A percentile compares a stretch with the other conserved stretches of the same genome.
Conservation (phyloP, 1,140 invertebrate genomes). For the Dendrolimus kikuchii region DNA sequence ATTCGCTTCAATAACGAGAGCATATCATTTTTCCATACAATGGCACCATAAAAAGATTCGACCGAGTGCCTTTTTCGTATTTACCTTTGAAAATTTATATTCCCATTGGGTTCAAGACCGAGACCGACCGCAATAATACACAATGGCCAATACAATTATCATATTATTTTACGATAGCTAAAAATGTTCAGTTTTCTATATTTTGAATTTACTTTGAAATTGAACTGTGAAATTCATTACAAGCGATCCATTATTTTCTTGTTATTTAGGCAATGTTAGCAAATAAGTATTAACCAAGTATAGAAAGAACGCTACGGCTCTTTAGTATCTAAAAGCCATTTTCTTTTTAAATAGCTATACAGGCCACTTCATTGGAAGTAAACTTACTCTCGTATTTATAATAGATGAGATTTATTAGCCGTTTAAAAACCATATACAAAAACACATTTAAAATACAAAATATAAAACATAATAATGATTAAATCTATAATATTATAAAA, state of each 20-base stretch:
- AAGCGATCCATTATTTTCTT: background rate
- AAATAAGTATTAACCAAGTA: too few species aligned
- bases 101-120: conserved; percentile 38
- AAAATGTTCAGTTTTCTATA: conserved; percentile 18
- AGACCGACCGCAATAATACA: conserved; percentile 46
- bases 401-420: too few species aligned
- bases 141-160: conserved; percentile 59
- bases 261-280: conserved; percentile 5
- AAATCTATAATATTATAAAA: too few species aligned
- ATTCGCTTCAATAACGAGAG: conserved; percentile 25
- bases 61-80: conserved; percentile 43
- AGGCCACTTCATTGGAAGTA: too few species aligned
- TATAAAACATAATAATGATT: too few species aligned
- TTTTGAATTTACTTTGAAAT: background rate
- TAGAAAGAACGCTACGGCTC: too few species aligned
- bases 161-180: conserved; percentile 40
- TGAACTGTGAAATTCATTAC: too few species aligned
- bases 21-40: conserved; percentile 30
- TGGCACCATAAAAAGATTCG: conserved; percentile 44
- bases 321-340: too few species aligned
- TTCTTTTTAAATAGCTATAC: too few species aligned
- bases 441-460: too few species aligned
- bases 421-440: too few species aligned
- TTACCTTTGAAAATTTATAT: conserved; percentile 64
- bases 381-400: too few species aligned